A percentile compares a stretch with the other conserved stretches of the same genome.
phyloP scores from a whole-genome alignment of 2,888 invertebrate genomes.

The Leptarthrus brevirostris region DNA sequence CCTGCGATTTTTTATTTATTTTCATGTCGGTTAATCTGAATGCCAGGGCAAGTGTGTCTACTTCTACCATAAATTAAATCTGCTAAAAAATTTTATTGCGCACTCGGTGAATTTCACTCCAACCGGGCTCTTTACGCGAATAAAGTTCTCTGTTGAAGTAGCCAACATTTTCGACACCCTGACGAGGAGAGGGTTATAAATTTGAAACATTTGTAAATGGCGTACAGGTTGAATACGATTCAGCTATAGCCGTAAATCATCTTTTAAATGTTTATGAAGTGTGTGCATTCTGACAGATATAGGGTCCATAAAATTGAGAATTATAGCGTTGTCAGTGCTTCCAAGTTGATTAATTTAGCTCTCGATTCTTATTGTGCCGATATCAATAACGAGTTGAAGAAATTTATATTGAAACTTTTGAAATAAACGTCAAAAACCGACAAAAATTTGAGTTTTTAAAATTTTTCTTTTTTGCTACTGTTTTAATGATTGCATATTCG shows the following conservation, averaged over 20 bases:
- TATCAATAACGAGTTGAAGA: conserved; percentile 11
- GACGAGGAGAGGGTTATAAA: conserved; percentile 51
- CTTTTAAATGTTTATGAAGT: conserved; percentile 53
- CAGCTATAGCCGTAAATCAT: conserved; percentile 49
- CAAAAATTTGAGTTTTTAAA: too few relatives aligned
- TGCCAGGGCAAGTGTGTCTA: neutral
- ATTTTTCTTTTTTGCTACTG: too few relatives aligned
- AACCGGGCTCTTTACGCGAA: neutral
- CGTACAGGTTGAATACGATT: conserved; percentile 49
- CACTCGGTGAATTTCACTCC: conserved; percentile 41
- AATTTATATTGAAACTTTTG: conserved; percentile 11
- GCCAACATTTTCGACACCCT: conserved; percentile 37
- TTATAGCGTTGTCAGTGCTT: conserved; percentile 48
- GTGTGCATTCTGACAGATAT: conserved; percentile 53
- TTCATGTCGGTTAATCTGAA: conserved; percentile 21
- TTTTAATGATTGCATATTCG: too few relatives aligned
- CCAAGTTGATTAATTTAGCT: conserved; percentile 24
- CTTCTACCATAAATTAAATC: conserved; percentile 50
- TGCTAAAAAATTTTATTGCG: conserved; percentile 50
- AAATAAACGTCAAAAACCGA: too few relatives aligned
- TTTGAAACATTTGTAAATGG: conserved; percentile 53
- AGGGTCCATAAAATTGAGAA: conserved; percentile 53
- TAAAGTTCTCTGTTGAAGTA: conserved; percentile 25
- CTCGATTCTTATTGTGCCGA: conserved; percentile 6
- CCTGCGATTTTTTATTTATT: conserved; percentile 29